A percentile compares a stretch with the other conserved stretches of the same genome.
phyloP scores from a whole-genome alignment of 2,113 vertebrate genomes.

The Octodon degus region DNA sequence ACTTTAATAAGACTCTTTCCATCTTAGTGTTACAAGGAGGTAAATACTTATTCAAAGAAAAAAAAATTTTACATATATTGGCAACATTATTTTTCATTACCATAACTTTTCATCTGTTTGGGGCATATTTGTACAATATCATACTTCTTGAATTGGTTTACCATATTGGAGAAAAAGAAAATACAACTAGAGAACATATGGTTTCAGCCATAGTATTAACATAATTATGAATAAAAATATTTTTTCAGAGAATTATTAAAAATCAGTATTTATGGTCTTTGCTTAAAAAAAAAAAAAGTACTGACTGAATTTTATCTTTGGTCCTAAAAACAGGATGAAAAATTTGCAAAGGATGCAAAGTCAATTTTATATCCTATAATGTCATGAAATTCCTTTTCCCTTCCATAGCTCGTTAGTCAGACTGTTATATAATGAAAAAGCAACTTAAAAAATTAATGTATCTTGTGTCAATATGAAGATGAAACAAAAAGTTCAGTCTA shows the following conservation, averaged over 20 bases:
- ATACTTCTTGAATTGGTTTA: background rate
- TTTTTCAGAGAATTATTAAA: background rate
- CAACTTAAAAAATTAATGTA: background rate
- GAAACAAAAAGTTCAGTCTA: background rate
- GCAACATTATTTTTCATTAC: background rate
- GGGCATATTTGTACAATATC: background rate
- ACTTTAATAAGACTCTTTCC: background rate
- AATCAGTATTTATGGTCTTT: background rate
- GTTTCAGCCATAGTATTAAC: background rate
- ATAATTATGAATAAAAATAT: background rate
- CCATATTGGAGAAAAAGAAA: constrained; percentile 8
- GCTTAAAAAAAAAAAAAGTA: background rate
- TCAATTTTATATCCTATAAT: background rate
- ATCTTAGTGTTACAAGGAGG: background rate
- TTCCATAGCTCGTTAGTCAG: background rate
- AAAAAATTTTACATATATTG: background rate
- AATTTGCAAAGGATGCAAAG: background rate
- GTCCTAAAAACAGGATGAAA: background rate
- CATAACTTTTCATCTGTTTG: background rate
- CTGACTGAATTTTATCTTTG: background rate
- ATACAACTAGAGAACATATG: background rate
- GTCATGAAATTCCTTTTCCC: background rate
- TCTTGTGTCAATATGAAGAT: background rate
- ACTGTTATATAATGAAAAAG: background rate
- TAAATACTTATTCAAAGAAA: background rate